Conservation (phyloP, 1,140 invertebrate genomes). For the Diprion similis region DNA sequence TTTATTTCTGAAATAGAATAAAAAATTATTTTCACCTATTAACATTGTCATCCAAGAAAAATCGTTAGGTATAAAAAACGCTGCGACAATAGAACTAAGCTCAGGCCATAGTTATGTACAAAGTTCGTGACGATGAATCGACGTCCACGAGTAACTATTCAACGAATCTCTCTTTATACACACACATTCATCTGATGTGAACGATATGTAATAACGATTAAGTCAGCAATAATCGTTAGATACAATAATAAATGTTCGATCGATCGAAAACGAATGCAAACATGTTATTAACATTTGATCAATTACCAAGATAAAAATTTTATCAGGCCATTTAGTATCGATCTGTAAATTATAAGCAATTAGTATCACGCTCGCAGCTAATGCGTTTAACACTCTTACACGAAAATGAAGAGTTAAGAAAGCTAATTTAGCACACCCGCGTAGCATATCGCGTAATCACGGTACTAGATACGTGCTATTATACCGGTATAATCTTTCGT, state of each 20-base stretch:
- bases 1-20: constrained; percentile 73
- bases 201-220: no score
- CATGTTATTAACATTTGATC: no score
- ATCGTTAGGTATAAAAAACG: constrained; percentile 13
- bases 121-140: no score
- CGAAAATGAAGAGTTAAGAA: background rate
- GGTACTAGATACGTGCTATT: background rate
- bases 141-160: no score
- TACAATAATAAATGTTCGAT: no score
- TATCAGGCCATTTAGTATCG: no score
- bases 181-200: no score
- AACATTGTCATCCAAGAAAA: background rate
- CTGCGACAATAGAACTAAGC: background rate
- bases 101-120: background rate
- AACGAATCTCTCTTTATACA: no score
- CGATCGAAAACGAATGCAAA: no score
- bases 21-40: constrained; percentile 21
- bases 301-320: no score
- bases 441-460: background rate
- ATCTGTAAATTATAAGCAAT: no score
- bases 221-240: no score
- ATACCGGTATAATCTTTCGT: background rate
- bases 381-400: background rate
- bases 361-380: background rate
- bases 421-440: background rate